Evolutionary conservation across 2,113 vertebrate genomes (phyloP), one percentile per base, ranked within the genome.

Genomic region (Otolemur garnettii): DNA sequence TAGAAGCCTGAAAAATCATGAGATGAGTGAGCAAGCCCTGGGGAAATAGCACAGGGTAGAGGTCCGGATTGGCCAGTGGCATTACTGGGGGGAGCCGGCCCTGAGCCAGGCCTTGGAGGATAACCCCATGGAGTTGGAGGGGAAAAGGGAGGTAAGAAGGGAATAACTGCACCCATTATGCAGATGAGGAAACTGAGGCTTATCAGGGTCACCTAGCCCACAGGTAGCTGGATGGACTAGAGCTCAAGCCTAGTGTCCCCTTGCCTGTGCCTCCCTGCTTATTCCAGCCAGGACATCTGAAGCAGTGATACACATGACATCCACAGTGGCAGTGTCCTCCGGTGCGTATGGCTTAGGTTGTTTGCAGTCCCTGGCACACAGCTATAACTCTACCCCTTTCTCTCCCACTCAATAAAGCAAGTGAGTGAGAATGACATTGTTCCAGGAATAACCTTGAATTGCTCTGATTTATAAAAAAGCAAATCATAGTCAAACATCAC

Each of bases 381-480:
- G 69, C n/a, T 14, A 19, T 84, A 45, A 77, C 90, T 80, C 92
- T 83, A 30, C 90, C 87, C 57, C 92, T 95, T 97, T 93, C 55
- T 77, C 87, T 87, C 93, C 84, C 59, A 79, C 87, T 95, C 92
- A 87, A 83, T 71, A 82, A 94, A 93, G 94, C 88, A 72, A 96
- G 69, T 4, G 81, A 95, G 86, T 79, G 96, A 96, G 93, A 83
- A 90, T 80, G 88, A 94, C 97, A 90, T 95, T 95, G 96, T 96
- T 97, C 87, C 1, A 30, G 75, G 96, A 96, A 96, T 98, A 97
- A 97, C 97, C 95, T 97, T 97, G 96, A 96, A 93, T 96, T 14
- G 90, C 92, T 93, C 66, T 94, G 92, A 96, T 95, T 95, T 97
- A 94, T 94, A 94, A 93, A 96, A 97, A 93, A 96, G 94, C 95